Conservation (phyloP, 2,888 invertebrate species). For the Erpobdella octoculata region DNA sequence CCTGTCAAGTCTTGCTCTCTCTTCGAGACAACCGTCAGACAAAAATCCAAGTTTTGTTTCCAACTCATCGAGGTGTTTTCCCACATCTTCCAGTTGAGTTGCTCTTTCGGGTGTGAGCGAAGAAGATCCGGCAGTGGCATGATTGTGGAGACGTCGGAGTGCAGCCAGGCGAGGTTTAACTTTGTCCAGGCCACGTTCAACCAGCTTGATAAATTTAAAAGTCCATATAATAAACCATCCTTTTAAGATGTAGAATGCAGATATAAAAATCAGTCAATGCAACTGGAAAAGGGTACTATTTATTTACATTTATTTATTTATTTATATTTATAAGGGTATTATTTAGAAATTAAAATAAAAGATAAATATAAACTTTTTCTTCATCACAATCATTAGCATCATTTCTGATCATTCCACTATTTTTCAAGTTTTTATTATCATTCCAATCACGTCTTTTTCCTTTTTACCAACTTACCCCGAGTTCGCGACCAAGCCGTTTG, state of each 20-base stretch:
- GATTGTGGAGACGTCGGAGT: conserved; percentile 8
- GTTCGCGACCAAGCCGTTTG: neutral
- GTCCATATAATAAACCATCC: neutral
- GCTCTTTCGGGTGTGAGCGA: neutral
- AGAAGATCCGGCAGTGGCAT: neutral
- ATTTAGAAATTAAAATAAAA: no score
- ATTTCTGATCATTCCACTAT: neutral
- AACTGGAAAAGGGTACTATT: no score
- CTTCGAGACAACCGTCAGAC: conserved; percentile 6
- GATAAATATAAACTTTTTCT: neutral
- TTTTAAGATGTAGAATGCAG: neutral
- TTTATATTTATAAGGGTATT: no score
- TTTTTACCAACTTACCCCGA: neutral
- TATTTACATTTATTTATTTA: no score
- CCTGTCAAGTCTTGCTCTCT: conserved; percentile 16
- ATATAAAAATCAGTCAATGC: no score
- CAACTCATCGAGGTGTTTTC: neutral
- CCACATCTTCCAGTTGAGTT: neutral
- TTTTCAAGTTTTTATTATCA: neutral
- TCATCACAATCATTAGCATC: neutral
- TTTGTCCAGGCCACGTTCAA: neutral
- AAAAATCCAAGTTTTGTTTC: conserved; percentile 4
- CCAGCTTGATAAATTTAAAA: neutral
- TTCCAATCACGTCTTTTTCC: no score
- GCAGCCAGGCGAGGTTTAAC: conserved; percentile 5